Conservation (phyloP, 2,888 invertebrate genomes). For the Acleris emargana region DNA sequence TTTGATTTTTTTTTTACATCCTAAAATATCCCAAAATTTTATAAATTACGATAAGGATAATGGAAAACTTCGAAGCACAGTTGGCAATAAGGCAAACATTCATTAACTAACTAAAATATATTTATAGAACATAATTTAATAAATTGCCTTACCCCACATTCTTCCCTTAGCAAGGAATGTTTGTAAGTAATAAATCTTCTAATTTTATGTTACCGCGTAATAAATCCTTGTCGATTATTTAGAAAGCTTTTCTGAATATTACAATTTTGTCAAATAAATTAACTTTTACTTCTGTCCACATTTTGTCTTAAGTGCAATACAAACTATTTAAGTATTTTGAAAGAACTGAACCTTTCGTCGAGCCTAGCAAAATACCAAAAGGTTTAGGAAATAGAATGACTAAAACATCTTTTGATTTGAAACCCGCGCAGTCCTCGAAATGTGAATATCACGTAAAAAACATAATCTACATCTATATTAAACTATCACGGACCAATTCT, state of each 20-base stretch:
- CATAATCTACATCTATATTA: slow-evolving; percentile 51
- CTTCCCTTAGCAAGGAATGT: neutral
- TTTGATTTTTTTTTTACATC: too few species aligned
- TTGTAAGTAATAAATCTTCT: too few species aligned
- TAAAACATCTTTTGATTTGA: neutral
- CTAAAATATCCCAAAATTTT: too few species aligned
- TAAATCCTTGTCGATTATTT: too few species aligned
- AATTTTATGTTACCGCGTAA: too few species aligned
- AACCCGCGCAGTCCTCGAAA: neutral
- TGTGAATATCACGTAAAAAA: slow-evolving; percentile 31
- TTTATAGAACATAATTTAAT: slow-evolving; percentile 25
- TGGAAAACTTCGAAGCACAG: neutral
- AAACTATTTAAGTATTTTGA: too few species aligned
- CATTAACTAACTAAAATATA: slow-evolving; percentile 4
- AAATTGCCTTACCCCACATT: slow-evolving; percentile 15
- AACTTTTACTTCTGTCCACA: too few species aligned
- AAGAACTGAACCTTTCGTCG: too few species aligned
- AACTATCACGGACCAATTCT: slow-evolving; percentile 59
- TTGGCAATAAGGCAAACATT: neutral
- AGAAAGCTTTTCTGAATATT: too few species aligned
- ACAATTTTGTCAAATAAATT: too few species aligned
- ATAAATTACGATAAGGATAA: neutral
- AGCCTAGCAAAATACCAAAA: too few species aligned
- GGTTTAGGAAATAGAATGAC: neutral
- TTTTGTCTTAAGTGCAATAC: too few species aligned